Evolutionary conservation across 2,113 vertebrate genomes (phyloP), one percentile per base, ranked within the genome.

Genomic region (Athene noctua): DNA sequence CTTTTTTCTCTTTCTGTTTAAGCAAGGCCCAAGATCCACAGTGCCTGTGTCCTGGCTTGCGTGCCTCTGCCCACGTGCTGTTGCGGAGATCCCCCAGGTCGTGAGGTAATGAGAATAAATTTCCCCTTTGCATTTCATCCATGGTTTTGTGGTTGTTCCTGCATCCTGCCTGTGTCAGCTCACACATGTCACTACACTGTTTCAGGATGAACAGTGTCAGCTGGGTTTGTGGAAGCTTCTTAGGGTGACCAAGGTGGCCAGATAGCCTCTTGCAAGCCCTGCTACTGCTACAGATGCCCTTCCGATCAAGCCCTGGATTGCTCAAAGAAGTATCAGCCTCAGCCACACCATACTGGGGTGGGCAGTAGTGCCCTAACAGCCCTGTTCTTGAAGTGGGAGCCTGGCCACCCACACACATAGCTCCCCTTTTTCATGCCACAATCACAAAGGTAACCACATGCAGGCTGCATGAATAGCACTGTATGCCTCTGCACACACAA

Each of bases 371-470:
- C 18, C 36, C 4, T 0, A 68, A 47, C 0, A 0, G 23, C 30
- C 26, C 14, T 13, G 11, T 0, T 58, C 46, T 29, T 70, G 20
- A 68, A 72, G 17, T 3, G 3, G 23, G 18, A 75, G 20, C 26
- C 17, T 38, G 38, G n/a, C 42, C 38, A 71, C 13, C 13, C 14
- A 29, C 44, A 55, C 46, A 57, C 13, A 21, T 2, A 34, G 14
- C 17, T 58, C 14, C 8, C 47, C 51, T 58, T 36, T 11, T 26
- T 29, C 42, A 46, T 1, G 0, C 10, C 46, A 67, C 21, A 42
- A 12, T 6, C 65, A 62, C 1, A 0, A n/a, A 71, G 19, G 21
- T 44, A 72, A 36, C 23, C 58, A n/a, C 12, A 3, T 0, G 3
- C 9, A 21, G 26, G 18, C 47, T 62, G 46, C 8, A 5, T 3